Base-by-base conservation (phyloP, 2,888 invertebrate species). In the Calameuta pallipes region DNA sequence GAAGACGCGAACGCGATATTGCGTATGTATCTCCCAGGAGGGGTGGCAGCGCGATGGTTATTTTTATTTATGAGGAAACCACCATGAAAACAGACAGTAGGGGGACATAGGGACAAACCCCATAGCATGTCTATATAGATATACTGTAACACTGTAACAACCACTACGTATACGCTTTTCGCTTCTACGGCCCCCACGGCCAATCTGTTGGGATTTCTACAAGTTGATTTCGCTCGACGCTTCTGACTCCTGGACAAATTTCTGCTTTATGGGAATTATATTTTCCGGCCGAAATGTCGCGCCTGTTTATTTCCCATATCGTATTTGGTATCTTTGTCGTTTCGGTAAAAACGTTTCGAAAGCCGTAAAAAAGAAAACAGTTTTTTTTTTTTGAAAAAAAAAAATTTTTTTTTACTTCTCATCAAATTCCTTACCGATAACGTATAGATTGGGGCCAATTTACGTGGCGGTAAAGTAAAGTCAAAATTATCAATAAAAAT, bases 41-140 rank as follows among this genome's bases (percentile, higher is more conserved):
- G 88, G 87, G 85, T 84, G 87, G 80, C 78, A 73, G 82, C 79
- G 80, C 86, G 85, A 88, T 89, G 89, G 90, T 91, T 91, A 91
- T 91, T 91, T 91, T 91, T 91, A 91, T 91, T 91, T 91, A 91
- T 91, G 91, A 91, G 90, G 88, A 90, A 90, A 90, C 90, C 89
- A 89, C 90, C 89, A 89, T 90, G 90, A 90, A 90, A 90, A 90
- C 41, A 41, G 41, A 41, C 41, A 41, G 41, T 6, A 41, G 41
- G 89, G 88, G 89, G 41, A 41, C 41, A 41, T 15, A 15, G 41
- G 41, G 41, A 41, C 41, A 41, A 15, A 41, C 15, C 41, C 41
- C 41, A 41, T 41, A 15, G 15, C 41, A 6, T 15, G 41, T 41
- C 4, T 41, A 41, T 41, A 41, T 41, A 41, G 41, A 4, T 41